Conservation (phyloP, 2,888 invertebrate species). For the Petrophora chlorosata region DNA sequence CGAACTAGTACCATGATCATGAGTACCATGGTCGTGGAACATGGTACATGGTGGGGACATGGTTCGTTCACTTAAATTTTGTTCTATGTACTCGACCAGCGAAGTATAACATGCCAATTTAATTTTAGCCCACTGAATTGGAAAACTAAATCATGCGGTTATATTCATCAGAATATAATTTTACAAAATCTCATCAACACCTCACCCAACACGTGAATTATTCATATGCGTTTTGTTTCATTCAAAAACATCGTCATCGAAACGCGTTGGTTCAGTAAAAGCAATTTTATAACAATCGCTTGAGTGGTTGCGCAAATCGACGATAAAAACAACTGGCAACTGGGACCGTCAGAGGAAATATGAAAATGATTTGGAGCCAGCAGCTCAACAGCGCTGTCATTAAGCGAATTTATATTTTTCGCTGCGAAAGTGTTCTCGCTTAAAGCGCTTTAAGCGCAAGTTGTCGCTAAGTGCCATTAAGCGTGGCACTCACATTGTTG, state of each 20-base stretch:
- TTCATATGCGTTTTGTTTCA: constrained; percentile 14
- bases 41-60: no score
- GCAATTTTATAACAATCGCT: constrained; percentile 23
- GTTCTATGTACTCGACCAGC: no score
- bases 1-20: no score
- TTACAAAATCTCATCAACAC: constrained; percentile 10
- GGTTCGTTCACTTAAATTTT: no score
- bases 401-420: constrained; percentile 65
- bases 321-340: constrained; percentile 29
- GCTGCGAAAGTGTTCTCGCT: constrained; percentile 43
- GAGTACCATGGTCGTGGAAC: no score
- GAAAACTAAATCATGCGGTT: constrained; percentile 9
- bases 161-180: not conserved
- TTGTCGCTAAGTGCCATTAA: constrained; percentile 61
- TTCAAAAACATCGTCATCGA: constrained; percentile 8
- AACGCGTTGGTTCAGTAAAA: constrained; percentile 13
- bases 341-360: constrained; percentile 40
- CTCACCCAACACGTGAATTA: constrained; percentile 15
- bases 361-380: constrained; percentile 53
- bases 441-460: constrained; percentile 47
- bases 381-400: constrained; percentile 55
- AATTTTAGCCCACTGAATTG: no score
- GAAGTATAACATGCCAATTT: no score
- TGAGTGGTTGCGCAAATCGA: constrained; percentile 20
- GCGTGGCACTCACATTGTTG: constrained; percentile 45